A percentile compares a stretch with the other conserved stretches of the same genome.
Conservation (phyloP, 2,888 invertebrate genomes). For the Stenotaenia linearis region DNA sequence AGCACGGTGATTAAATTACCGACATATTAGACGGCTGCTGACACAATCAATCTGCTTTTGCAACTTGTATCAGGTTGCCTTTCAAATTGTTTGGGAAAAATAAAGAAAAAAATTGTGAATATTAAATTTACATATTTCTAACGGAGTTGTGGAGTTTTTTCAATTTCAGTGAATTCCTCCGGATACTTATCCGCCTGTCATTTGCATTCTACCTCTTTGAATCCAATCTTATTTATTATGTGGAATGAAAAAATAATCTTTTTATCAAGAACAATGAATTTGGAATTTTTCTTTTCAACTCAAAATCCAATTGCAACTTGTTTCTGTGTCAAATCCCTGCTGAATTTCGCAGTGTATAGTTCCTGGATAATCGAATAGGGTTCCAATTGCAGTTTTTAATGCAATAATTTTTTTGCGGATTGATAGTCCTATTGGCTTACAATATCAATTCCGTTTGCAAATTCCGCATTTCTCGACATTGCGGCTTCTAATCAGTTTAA, state of each 20-base stretch:
- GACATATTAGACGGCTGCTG: neutral
- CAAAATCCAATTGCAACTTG: neutral
- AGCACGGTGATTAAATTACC: slow-evolving; percentile 14
- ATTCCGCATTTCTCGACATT: too few species aligned
- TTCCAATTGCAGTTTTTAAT: neutral
- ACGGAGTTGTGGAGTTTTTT: too few species aligned
- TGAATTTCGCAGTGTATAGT: neutral
- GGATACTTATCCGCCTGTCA: too few species aligned
- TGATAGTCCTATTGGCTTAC: too few species aligned
- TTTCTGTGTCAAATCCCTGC: neutral
- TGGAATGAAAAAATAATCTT: neutral
- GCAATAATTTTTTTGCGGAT: too few species aligned
- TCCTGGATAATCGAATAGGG: too few species aligned
- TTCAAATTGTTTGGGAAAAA: neutral
- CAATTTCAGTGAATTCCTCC: too few species aligned
- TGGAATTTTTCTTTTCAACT: neutral
- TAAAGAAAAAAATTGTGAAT: neutral
- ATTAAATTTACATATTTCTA: too few species aligned
- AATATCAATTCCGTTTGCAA: too few species aligned
- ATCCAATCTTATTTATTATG: neutral
- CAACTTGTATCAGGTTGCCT: neutral
- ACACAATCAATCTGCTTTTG: neutral
- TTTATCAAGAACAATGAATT: neutral
- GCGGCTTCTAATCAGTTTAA: too few species aligned
- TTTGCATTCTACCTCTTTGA: too few species aligned